These are phyloP conservation scores for Cotesia glomerata DNA, from an alignment of 1,140 invertebrate species.

Conservation along the genomic window DNA sequence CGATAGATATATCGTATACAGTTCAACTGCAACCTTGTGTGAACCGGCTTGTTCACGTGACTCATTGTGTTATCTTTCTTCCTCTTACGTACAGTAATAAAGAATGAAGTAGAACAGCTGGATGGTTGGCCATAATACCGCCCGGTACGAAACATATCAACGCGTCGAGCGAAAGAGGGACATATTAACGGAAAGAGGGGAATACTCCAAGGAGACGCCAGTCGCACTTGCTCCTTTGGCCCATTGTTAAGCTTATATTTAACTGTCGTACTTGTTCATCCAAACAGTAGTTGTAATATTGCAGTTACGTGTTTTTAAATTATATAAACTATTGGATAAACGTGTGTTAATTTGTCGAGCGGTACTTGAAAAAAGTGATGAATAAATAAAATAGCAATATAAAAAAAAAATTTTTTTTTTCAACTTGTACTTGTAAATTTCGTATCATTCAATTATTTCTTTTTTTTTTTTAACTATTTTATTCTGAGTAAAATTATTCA, in stretches of 20 bases:
- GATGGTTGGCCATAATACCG: not conserved
- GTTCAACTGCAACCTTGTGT: constrained; percentile 37
- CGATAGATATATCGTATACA: constrained; percentile 30
- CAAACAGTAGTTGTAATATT: not conserved
- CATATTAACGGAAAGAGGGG: not conserved
- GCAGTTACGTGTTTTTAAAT: not conserved
- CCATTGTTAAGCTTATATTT: constrained; percentile 48
- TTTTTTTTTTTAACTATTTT: not conserved
- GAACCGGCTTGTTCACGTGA: constrained; percentile 47
- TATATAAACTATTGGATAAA: not conserved
- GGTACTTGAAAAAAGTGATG: not conserved
- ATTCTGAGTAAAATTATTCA: not conserved
- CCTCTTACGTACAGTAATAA: not conserved
- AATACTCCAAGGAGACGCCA: constrained; percentile 37
- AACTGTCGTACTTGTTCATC: constrained; percentile 12
- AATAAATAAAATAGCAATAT: too few relatives aligned
- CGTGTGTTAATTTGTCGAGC: not conserved
- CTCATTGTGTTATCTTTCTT: constrained; percentile 22
- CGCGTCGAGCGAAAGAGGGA: not conserved
- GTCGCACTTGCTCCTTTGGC: constrained; percentile 51
- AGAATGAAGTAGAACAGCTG: constrained; percentile 22
- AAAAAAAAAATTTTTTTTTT: too few relatives aligned
- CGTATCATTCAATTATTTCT: not conserved
- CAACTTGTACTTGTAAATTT: not conserved
- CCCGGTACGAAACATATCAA: not conserved